Evolutionary conservation across 2,888 invertebrate species (phyloP), one percentile per base, ranked within the genome.

Genomic region (Helobdella robusta): DNA sequence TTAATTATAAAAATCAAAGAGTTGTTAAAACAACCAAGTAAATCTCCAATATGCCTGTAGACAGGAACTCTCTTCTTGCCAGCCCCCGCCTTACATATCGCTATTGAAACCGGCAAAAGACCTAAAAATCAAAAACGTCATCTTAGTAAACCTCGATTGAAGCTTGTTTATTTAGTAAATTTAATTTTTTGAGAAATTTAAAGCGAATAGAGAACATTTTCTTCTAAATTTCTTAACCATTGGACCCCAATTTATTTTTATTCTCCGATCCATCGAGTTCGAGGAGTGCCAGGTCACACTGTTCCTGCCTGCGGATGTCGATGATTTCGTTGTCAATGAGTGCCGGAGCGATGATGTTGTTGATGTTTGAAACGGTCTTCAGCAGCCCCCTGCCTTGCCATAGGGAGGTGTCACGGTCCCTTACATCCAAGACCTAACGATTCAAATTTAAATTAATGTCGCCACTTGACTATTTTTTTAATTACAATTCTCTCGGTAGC

Each of bases 21-120:
- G n/a, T n/a, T n/a, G n/a, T n/a, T n/a, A n/a, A n/a, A n/a, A n/a
- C 92, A 73, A n/a, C n/a, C n/a, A n/a, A 95, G 89, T 76, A 98
- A 84, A 77, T 95, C 91, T 68, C 97, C 95, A 75, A 99, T 86
- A 81, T 98, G 92, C 73, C 84, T 83, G 76, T 78, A 83, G 69
- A 83, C 75, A 15, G 83, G 83, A n/a, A 83, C 23, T 50, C 62
- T 23, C 25, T 61, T 60, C 46, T 91, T 91, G 73, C 92, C 92
- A 72, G 97, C 97, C 65, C 95, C 98, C 71, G 98, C 98, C 82
- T 97, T 97, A 80, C 89, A 89, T 0, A 92, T 89, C 63, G 97
- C 97, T 74, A 99, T 82, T 0, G 97, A 97, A 34, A 98, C 90
- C 63, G 97, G 95, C 68, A 97, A 84, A n/a, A n/a, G n/a, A n/a